These are phyloP conservation scores for Pipistrellus nathusii DNA, from an alignment of 2,797 vertebrate species.

Conservation along the genomic window DNA sequence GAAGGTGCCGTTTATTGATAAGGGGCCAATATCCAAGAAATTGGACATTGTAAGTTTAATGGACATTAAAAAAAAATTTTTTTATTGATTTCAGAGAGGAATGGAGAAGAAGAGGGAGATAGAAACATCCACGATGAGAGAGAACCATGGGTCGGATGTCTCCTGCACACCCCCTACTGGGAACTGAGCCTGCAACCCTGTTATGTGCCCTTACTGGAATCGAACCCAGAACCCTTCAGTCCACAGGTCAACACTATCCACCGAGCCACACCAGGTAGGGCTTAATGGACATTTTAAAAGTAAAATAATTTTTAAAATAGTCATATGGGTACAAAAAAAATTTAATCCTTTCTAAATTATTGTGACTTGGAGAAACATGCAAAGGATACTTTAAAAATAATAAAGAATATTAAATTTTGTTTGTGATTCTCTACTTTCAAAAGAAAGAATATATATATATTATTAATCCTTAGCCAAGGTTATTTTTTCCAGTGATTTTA, in stretches of 20 bases:
- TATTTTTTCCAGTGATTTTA: not conserved
- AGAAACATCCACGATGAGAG: too few species aligned
- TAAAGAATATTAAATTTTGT: constrained; percentile 24
- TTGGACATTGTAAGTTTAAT: not conserved
- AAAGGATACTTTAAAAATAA: not conserved
- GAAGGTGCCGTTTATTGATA: not conserved
- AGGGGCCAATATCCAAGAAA: not conserved
- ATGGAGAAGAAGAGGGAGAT: too few species aligned
- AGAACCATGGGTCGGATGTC: too few species aligned
- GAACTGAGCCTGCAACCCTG: too few species aligned
- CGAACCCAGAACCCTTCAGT: too few species aligned
- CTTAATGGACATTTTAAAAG: not conserved
- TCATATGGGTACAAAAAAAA: not conserved
- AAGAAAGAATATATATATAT: not conserved
- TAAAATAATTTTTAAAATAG: not conserved
- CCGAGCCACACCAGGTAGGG: too few species aligned
- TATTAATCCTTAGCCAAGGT: not conserved
- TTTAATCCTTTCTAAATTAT: not conserved
- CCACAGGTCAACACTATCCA: too few species aligned
- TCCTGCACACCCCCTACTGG: too few species aligned
- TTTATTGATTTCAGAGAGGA: too few species aligned
- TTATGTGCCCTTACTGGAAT: too few species aligned
- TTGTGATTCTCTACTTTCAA: not conserved
- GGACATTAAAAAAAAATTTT: not conserved
- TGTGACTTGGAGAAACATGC: constrained; percentile 14